These are phyloP conservation scores for Antrozous pallidus DNA, from an alignment of 2,797 vertebrate species.

Conservation along the genomic window DNA sequence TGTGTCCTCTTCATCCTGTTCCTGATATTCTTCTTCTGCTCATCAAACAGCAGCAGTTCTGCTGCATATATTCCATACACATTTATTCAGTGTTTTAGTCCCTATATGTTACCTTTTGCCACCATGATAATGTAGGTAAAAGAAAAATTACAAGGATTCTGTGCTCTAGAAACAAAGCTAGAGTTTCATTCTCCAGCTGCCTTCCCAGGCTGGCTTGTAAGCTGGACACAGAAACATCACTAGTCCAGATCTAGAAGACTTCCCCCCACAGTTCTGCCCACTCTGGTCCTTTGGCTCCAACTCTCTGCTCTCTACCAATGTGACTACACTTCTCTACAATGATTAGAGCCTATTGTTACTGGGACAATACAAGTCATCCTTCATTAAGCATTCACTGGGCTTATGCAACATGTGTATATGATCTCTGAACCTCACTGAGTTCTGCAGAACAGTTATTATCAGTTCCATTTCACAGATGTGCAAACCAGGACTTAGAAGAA, in stretches of 20 bases:
- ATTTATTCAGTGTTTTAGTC: background rate
- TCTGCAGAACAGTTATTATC: background rate
- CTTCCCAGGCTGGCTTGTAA: background rate
- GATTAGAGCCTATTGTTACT: background rate
- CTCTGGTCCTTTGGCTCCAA: too few species aligned
- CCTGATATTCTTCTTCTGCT: background rate
- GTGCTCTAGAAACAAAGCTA: background rate
- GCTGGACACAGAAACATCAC: background rate
- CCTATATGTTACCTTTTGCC: background rate
- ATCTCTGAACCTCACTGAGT: background rate
- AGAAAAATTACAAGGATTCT: background rate
- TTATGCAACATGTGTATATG: background rate
- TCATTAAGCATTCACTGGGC: background rate
- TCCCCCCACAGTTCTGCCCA: background rate
- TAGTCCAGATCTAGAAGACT: background rate
- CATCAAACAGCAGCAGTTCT: background rate
- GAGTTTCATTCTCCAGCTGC: background rate
- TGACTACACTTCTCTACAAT: background rate
- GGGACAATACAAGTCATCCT: background rate
- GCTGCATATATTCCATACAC: background rate
- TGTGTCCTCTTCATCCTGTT: background rate
- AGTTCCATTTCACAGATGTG: background rate
- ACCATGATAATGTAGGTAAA: background rate
- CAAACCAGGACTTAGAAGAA: background rate
- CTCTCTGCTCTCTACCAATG: too few species aligned